Base-by-base conservation (phyloP, 2,113 vertebrate genomes). In the Ia io region DNA sequence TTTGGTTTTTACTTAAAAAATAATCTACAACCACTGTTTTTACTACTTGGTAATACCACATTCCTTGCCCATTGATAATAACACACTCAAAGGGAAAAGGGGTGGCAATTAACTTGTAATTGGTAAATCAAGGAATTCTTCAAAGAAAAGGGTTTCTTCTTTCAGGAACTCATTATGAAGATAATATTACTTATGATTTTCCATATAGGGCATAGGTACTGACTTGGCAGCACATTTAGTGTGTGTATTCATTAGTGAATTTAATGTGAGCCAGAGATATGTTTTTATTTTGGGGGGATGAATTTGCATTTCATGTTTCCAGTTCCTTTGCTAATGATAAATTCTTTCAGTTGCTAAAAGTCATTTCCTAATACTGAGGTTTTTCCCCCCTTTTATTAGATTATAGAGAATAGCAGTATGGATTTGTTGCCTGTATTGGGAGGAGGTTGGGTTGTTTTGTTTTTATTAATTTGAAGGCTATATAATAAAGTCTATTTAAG, bases 121-220 rank as follows among this genome's bases (percentile, higher is more conserved):
- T 90, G 35, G 11, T 79, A 69, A 53, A 70, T 82, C 17, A 70
- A 69, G 37, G 12, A 63, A n/a, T 53, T 13, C 13, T 93, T 65
- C 5, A 20, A 76, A 53, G 13, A 53, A 92, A 67, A 74, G 16
- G 6, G 10, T 44, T 88, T 95, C n/a, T n/a, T 93, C 20, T 93
- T 95, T 79, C 69, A 93, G 88, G 73, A 93, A 88, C 8, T 93
- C 47, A 40, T 67, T 88, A 59, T 35, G 47, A 82, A 94, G 56
- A 59, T 67, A 37, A 5, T 40, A 10, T 16, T 53, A 40, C 2
- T 70, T 70, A 35, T 1, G 51, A 2, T 28, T 88, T 84, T 7
- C 0, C 61, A 0, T 61, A 71, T 40, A 70, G 16, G 32, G 93
- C 76, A n/a, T 80, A 77, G 71, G 16, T 40, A 28, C 16, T 73